phyloP scores from a whole-genome alignment of 2,888 invertebrate species.

The Miltochrista miniata region DNA sequence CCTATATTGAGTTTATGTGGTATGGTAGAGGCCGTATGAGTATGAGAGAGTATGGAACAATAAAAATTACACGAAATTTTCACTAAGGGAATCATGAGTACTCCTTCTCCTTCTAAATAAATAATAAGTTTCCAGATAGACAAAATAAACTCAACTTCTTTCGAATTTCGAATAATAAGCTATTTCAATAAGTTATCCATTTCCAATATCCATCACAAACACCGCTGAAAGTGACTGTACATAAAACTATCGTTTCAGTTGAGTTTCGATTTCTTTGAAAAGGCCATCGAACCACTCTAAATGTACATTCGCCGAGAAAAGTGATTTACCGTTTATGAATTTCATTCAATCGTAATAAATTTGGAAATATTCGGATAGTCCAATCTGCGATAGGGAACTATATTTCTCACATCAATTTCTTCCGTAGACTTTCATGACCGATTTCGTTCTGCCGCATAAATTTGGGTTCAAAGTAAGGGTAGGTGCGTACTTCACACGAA shows the following conservation, averaged over 20 bases:
- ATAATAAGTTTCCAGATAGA: no score
- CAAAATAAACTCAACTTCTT: background rate
- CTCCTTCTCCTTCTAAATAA: no score
- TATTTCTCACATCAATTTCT: slow-evolving; percentile 25
- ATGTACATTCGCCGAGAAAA: slow-evolving; percentile 23
- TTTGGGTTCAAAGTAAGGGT: slow-evolving; percentile 9
- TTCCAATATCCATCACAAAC: slow-evolving; percentile 2
- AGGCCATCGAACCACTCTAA: slow-evolving; percentile 9
- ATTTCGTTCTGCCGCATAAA: slow-evolving; percentile 1
- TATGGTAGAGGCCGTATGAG: no score
- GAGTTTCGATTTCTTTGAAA: slow-evolving; percentile 5
- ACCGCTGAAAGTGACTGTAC: slow-evolving; percentile 7
- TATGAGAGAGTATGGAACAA: no score
- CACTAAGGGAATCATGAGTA: no score
- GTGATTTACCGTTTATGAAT: slow-evolving; percentile 37
- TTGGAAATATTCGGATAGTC: slow-evolving; percentile 33
- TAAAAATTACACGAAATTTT: no score
- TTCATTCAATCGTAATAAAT: slow-evolving; percentile 38
- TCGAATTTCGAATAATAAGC: no score
- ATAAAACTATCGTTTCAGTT: slow-evolving; percentile 7
- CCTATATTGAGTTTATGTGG: no score
- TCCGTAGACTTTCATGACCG: background rate
- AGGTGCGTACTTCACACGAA: background rate
- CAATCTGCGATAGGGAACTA: slow-evolving; percentile 30
- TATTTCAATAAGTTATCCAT: slow-evolving; percentile 3